Conservation (phyloP, 1,140 invertebrate genomes). For the Diorhabda carinulata region DNA sequence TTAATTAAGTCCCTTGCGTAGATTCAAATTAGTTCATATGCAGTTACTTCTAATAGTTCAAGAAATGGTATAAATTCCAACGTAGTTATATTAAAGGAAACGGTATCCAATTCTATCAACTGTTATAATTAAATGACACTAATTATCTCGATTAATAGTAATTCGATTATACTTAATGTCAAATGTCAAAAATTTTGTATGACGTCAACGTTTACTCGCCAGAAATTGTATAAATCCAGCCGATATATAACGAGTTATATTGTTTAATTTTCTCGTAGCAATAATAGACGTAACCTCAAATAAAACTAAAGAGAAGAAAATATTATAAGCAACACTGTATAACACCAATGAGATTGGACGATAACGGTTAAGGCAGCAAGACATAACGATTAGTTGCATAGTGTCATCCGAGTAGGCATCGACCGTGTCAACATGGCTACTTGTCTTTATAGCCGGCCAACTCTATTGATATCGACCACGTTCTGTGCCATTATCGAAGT, state of each 20-base stretch:
- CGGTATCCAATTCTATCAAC: too few relatives aligned
- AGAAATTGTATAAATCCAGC: background rate
- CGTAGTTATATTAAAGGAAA: too few relatives aligned
- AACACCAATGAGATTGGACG: constrained; percentile 11
- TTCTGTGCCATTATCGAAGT: constrained; percentile 35
- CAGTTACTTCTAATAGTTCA: too few relatives aligned
- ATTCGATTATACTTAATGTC: constrained; percentile 2
- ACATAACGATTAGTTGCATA: constrained; percentile 28
- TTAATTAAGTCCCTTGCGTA: too few relatives aligned
- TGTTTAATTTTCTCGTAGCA: background rate
- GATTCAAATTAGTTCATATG: too few relatives aligned
- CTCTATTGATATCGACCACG: constrained; percentile 22
- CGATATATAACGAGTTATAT: background rate
- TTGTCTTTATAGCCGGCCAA: constrained; percentile 25
- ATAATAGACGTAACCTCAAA: background rate
- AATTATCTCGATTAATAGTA: too few relatives aligned
- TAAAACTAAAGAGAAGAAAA: constrained; percentile 8
- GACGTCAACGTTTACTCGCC: background rate
- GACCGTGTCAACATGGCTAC: constrained; percentile 21
- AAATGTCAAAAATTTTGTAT: background rate
- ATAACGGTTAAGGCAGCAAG: constrained; percentile 6
- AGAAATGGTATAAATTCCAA: too few relatives aligned
- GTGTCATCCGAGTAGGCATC: constrained; percentile 15
- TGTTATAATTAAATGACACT: too few relatives aligned
- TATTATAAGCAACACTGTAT: background rate